Evolutionary conservation across 2,888 invertebrate genomes (phyloP), one percentile per base, ranked within the genome.

Genomic region (Andricus quercusramuli): DNA sequence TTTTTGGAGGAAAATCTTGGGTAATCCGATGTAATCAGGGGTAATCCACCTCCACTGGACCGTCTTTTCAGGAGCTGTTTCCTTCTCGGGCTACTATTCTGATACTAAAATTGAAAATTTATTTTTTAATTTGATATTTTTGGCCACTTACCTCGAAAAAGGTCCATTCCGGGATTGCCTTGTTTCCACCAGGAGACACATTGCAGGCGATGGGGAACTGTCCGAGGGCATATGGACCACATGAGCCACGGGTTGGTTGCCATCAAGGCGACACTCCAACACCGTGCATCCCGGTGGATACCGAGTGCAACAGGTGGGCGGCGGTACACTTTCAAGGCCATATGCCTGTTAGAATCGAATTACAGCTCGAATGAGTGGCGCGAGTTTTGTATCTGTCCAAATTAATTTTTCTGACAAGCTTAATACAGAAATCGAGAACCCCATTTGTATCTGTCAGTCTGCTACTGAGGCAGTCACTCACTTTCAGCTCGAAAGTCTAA

Each of bases 211-310:
- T 41, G 76, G 17, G 41, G 44, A 44, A 15, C n/a, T 78, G 67
- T 86, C 82, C 74, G 80, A 77, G 47, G 87, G 84, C 78, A 88
- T 83, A 29, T 87, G 89, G 83, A 88, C 83, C 77, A 88, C 83
- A 78, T 86, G 85, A 79, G 86, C 89, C 82, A 89, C 82, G 59
- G 89, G 88, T 83, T 84, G 84, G 82, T 87, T 84, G 80, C 84
- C 87, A 79, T 88, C 86, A 77, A 88, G 81, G 47, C 86, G 88
- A 85, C 88, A 88, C 85, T 89, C 86, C 77, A 88, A 83, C 67
- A 88, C 77, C 82, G 85, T 85, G 78, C 84, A 88, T 85, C 88
- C 88, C 51, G 85, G 81, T 51, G 86, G 85, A 85, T 89, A 89
- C 41, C 81, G 82, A 51, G 82, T 65, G 25, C 80, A 80, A 85